Evolutionary conservation across 2,797 vertebrate genomes (phyloP), one percentile per base, ranked within the genome.

Genomic region (Carcharodon carcharias): DNA sequence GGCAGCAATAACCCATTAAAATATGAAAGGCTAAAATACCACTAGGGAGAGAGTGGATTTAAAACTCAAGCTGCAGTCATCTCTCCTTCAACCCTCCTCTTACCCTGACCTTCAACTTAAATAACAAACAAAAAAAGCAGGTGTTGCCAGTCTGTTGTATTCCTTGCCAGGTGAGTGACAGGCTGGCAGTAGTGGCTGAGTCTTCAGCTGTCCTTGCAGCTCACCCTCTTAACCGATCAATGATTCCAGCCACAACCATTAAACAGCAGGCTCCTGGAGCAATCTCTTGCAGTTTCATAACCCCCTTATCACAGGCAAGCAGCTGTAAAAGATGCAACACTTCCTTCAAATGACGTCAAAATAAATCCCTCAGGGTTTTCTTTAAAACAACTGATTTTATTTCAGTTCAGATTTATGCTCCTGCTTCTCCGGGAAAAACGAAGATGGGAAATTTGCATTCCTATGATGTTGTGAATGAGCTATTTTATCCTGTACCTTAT

Each of bases 241-340:
- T 95, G 94, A 95, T 95, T 54, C 69, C 67, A 67, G 61, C 63
- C 91, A 4, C 21, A 93, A 18, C 0, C 91, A 67, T 67, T 28
- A 56, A 69, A 54, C 69, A 54, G 31, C 18, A n/a, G 69, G 69
- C 31, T 95, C 65, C 94, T 2, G 45, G 45, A 77, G 45, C 50
- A 77, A 58, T 77, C 69, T 56, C 28, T 71, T 73, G 50, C 69
- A 21, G 31, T 31, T 71, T 58, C 67, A 54, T 35, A 28, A 35
- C 21, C 1, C 50, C 94, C 94, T 95, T 95, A 95, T 95, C 94
- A 23, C 94, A 95, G 28, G 50, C 94, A 31, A 21, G 31, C 94
- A 95, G 94, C 94, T 95, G 94, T 73, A n/a, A 69, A 77, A 58
- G 94, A 12, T 73, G 50, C 16, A 14, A 95, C 50, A 56, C 16